Evolutionary conservation across 2,113 vertebrate genomes (phyloP).

Genomic region (Leptocoma aspasia): DNA sequence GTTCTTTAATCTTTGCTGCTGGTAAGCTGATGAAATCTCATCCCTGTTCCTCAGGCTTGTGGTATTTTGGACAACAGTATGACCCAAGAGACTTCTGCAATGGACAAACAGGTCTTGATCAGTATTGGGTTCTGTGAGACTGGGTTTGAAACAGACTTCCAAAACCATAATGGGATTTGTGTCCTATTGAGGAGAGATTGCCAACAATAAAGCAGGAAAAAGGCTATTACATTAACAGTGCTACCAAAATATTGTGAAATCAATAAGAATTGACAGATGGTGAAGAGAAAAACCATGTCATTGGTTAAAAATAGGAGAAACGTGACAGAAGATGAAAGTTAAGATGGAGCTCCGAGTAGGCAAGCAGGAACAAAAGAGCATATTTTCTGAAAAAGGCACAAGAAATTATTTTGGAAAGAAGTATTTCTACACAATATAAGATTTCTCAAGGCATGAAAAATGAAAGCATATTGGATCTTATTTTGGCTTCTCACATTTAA

Average conservation of each 20-base stretch:
- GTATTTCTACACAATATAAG: neutral
- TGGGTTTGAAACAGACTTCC: neutral
- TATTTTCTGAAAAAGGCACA: neutral
- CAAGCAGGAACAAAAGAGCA: neutral
- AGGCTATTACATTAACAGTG: slow-evolving; percentile 3
- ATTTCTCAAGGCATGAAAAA: neutral
- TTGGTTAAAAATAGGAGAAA: slow-evolving; percentile 36
- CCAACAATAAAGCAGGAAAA: neutral
- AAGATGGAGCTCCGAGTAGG: neutral
- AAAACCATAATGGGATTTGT: neutral
- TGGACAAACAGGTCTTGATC: neutral
- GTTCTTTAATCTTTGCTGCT: neutral
- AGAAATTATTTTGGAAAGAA: neutral
- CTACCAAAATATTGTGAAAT: slow-evolving; percentile 17
- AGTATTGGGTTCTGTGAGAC: neutral
- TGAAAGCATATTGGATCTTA: neutral
- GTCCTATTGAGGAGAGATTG: neutral
- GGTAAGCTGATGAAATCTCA: neutral
- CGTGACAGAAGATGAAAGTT: neutral
- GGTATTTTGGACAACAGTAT: neutral
- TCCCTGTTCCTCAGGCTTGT: neutral
- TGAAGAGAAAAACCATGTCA: neutral
- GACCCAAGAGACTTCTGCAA: neutral
- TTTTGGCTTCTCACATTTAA: neutral
- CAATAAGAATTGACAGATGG: slow-evolving; percentile 34